Evolutionary conservation across 2,113 vertebrate genomes (phyloP).

Genomic region (Chroicocephalus ridibundus): DNA sequence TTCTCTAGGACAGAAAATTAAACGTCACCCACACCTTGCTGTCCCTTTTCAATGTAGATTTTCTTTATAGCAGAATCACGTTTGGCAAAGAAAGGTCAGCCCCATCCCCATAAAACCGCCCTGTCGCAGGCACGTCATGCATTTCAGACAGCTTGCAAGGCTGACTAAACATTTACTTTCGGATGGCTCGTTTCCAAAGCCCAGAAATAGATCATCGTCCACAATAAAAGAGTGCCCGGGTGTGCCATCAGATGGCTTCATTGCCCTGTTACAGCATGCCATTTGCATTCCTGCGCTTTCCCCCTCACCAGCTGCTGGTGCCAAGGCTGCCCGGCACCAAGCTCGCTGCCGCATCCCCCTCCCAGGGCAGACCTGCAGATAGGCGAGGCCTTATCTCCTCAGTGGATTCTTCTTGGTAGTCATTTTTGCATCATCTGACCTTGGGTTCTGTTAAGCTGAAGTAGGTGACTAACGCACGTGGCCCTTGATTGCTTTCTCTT

Average conservation of each 20-base stretch:
- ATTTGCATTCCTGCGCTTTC: not conserved
- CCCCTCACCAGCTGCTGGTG: not conserved
- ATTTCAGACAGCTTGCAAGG: conserved; percentile 4
- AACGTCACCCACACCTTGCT: not conserved
- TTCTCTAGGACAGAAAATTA: not conserved
- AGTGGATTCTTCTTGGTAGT: not conserved
- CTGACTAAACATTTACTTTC: conserved; percentile 60
- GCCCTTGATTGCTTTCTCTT: not conserved
- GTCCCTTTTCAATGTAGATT: not conserved
- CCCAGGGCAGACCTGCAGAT: not conserved
- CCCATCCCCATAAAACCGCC: not conserved
- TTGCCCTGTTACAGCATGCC: not conserved
- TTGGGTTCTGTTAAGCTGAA: not conserved
- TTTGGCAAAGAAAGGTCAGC: not conserved
- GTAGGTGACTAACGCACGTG: not conserved
- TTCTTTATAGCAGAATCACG: not conserved
- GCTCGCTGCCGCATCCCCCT: not conserved
- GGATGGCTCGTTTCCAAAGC: conserved; percentile 32
- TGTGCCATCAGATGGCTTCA: conserved; percentile 2
- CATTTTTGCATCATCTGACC: not conserved
- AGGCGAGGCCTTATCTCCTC: not conserved
- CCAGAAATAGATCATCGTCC: not conserved
- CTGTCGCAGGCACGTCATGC: not conserved
- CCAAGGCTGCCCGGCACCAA: accelerated
- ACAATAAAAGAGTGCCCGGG: not conserved